Evolutionary conservation across 2,888 invertebrate genomes (phyloP), one percentile per base, ranked within the genome.

Genomic region (Diabrotica balteata): DNA sequence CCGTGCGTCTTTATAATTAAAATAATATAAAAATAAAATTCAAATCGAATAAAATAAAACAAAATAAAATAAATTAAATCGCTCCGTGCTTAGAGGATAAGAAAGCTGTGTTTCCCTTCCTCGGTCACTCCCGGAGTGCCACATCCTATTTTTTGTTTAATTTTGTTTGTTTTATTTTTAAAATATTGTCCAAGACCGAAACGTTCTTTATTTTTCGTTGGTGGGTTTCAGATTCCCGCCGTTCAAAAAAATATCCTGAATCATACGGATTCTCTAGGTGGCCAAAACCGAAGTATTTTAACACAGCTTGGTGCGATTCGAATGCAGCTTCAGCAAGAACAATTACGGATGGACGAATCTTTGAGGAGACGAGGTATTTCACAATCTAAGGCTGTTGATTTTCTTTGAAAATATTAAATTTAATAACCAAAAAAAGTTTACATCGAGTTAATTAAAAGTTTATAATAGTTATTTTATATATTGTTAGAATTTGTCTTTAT

Each of bases 271-370:
- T 75, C 79, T 9, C 59, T 72, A 4, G 86, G 86, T 55, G 87
- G 88, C 63, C 81, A 80, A 10, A 86, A 85, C 70, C 85, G 83
- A 75, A 85, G 88, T 63, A 89, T 91, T 67, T 76, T 91, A 70
- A 91, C 91, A 0, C 91, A 91, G 78, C 80, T 91, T 49, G 91
- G 91, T 0, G 90, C 91, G 10, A 90, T 91, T 66, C 81, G 90
- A 51, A 85, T 90, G 74, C 91, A 91, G 75, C 77, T 91, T 75
- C 91, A 91, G 73, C 83, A 90, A 53, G 90, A 91, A 67, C 90
- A 90, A 78, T 78, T 91, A 67, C 86, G 87, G 73, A 81, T 89
- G 72, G 89, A 90, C 80, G 85, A 84, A 76, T 80, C 80, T 60
- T 75, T 84, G 74, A 79, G 81, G 69, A 81, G 80, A 77, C 80